phyloP scores from a whole-genome alignment of 2,797 vertebrate species.

The Lophius americanus region DNA sequence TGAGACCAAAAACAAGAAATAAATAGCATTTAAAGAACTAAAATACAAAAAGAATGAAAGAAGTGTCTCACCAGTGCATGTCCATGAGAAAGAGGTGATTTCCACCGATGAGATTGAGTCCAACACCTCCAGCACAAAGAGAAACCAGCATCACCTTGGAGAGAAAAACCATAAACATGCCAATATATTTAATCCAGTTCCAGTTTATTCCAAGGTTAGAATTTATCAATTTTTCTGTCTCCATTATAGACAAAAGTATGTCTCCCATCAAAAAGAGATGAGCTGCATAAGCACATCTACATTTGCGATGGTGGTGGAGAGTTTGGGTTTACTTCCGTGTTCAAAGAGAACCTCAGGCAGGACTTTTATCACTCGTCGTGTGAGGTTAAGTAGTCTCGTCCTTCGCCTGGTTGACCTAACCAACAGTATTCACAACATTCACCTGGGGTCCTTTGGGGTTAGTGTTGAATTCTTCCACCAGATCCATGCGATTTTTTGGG shows the following conservation, averaged over 20 bases:
- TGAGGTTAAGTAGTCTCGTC: no score
- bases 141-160: constrained; percentile 93
- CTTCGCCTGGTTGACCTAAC: no score
- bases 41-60: neutral
- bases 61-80: constrained; percentile 93
- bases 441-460: constrained; percentile 88
- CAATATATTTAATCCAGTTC: neutral
- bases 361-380: no score
- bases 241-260: no score
- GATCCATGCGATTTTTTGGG: constrained; percentile 92
- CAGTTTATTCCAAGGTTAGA: no score
- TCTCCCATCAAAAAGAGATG: no score
- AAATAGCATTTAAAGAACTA: neutral
- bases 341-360: no score
- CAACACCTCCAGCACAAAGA: constrained; percentile 92
- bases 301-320: no score
- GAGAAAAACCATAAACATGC: constrained; percentile 4
- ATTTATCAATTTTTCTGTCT: no score
- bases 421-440: neutral
- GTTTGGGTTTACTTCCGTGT: no score
- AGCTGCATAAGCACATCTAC: neutral
- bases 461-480: constrained; percentile 95
- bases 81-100: constrained; percentile 98
- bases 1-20: neutral
- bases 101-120: constrained; percentile 93